These are phyloP conservation scores for Morelia viridis DNA, from an alignment of 2,797 vertebrate species.

Conservation along the genomic window DNA sequence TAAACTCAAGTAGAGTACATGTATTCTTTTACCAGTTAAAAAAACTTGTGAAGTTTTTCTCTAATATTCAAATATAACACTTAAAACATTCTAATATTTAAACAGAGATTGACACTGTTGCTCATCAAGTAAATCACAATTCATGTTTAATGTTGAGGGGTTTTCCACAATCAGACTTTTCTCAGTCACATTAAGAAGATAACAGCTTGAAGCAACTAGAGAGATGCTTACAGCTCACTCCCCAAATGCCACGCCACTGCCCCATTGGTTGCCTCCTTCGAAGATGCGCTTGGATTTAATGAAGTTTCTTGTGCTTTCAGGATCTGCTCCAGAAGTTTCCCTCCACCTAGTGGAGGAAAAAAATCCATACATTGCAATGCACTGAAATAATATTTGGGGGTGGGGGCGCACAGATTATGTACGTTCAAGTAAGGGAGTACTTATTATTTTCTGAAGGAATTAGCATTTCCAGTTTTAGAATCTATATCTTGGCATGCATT, in stretches of 20 bases:
- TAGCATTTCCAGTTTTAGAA: not conserved
- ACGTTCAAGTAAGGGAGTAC: not conserved
- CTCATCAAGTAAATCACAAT: not conserved
- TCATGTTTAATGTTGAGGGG: not conserved
- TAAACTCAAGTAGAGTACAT: not conserved
- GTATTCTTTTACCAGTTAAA: not conserved
- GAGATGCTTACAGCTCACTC: slow-evolving; percentile 75
- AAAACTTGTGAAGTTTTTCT: not conserved
- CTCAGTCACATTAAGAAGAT: not conserved
- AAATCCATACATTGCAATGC: not conserved
- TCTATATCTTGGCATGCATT: not conserved
- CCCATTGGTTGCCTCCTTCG: slow-evolving; percentile 65
- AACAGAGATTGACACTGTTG: not conserved
- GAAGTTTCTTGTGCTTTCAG: slow-evolving; percentile 68
- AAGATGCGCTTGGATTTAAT: slow-evolving; percentile 54
- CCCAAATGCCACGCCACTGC: slow-evolving; percentile 67
- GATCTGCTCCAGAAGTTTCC: slow-evolving; percentile 69
- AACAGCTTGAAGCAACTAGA: not conserved
- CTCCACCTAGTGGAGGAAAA: slow-evolving; percentile 68
- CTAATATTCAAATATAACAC: not conserved
- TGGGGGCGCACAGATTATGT: no score
- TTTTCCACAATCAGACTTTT: not conserved
- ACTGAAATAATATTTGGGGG: not conserved
- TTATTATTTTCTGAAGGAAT: not conserved
- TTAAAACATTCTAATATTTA: not conserved